Evolutionary conservation across 1,140 invertebrate genomes (phyloP).

Genomic region (Trachymyrmex septentrionalis): DNA sequence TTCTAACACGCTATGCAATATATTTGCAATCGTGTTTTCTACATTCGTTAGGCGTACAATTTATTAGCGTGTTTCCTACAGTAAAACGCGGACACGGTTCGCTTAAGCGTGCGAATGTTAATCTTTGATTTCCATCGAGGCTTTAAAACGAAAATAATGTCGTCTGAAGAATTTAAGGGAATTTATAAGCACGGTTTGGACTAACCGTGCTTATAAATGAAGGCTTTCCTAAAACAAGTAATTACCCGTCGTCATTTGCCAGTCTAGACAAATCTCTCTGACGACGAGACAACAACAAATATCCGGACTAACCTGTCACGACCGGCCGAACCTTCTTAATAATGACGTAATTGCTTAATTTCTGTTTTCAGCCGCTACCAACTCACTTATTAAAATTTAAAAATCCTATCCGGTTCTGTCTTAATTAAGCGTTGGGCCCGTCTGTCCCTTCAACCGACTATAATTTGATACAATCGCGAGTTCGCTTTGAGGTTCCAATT

Average conservation of each 20-base stretch:
- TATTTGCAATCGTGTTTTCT: slow-evolving; percentile 8
- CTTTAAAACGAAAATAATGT: slow-evolving; percentile 36
- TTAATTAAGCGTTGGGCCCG: slow-evolving; percentile 64
- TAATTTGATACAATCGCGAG: slow-evolving; percentile 38
- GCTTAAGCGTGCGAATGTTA: slow-evolving; percentile 33
- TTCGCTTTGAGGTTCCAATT: slow-evolving; percentile 27
- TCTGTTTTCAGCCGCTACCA: slow-evolving; percentile 75
- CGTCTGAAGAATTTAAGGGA: background rate
- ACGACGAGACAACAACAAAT: slow-evolving; percentile 55
- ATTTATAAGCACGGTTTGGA: slow-evolving; percentile 34
- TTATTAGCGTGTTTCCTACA: slow-evolving; percentile 33
- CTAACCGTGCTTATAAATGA: slow-evolving; percentile 27
- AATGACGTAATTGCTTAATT: slow-evolving; percentile 83
- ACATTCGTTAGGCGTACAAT: slow-evolving; percentile 1
- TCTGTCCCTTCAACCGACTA: background rate
- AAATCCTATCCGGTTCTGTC: slow-evolving; percentile 33
- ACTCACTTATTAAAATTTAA: slow-evolving; percentile 76
- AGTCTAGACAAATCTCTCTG: slow-evolving; percentile 60
- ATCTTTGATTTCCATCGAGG: slow-evolving; percentile 52
- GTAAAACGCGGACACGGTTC: slow-evolving; percentile 1
- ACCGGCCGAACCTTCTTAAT: slow-evolving; percentile 71
- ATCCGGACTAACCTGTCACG: slow-evolving; percentile 43
- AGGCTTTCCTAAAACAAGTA: slow-evolving; percentile 60
- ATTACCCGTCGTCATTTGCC: slow-evolving; percentile 64
- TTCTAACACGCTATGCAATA: slow-evolving; percentile 21